Conservation (phyloP, 1,140 invertebrate species). For the Trichonephila clavipes region DNA sequence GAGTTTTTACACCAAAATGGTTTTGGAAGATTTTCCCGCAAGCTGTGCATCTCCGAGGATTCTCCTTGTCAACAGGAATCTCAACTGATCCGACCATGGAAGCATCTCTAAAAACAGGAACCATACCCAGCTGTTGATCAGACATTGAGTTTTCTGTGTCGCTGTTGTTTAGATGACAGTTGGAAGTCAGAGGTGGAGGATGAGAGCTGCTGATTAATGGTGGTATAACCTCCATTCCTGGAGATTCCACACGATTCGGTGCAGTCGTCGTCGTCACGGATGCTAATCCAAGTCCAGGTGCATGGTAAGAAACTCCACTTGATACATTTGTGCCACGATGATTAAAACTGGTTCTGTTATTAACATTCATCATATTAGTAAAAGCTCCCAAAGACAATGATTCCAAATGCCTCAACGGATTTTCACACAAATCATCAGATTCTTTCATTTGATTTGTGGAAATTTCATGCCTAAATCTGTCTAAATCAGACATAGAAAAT, state of each 20-base stretch:
- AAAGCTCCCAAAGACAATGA: constrained; percentile 90
- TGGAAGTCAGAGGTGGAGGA: constrained; percentile 31
- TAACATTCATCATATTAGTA: constrained; percentile 75
- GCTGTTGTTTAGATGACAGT: constrained; percentile 52
- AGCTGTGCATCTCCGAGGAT: constrained; percentile 91
- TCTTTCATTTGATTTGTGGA: constrained; percentile 35
- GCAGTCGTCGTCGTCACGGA: constrained; percentile 70
- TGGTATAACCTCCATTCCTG: constrained; percentile 11
- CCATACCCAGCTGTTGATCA: constrained; percentile 65
- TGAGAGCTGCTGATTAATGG: constrained; percentile 34
- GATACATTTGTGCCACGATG: constrained; percentile 18
- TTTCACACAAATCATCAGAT: constrained; percentile 80
- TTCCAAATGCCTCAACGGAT: constrained; percentile 89
- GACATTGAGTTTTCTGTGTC: constrained; percentile 72
- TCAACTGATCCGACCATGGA: constrained; percentile 78
- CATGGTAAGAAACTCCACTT: constrained; percentile 78
- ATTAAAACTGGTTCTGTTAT: constrained; percentile 18
- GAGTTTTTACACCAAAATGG: constrained; percentile 95
- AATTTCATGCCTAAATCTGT: constrained; percentile 22
- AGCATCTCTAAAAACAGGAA: constrained; percentile 78
- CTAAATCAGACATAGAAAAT: constrained; percentile 34
- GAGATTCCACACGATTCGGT: constrained; percentile 43
- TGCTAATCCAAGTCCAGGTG: constrained; percentile 78
- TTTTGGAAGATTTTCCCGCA: constrained; percentile 97
- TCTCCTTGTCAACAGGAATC: constrained; percentile 94